Conservation (phyloP, 2,888 invertebrate genomes). For the Cylloceria caligata region DNA sequence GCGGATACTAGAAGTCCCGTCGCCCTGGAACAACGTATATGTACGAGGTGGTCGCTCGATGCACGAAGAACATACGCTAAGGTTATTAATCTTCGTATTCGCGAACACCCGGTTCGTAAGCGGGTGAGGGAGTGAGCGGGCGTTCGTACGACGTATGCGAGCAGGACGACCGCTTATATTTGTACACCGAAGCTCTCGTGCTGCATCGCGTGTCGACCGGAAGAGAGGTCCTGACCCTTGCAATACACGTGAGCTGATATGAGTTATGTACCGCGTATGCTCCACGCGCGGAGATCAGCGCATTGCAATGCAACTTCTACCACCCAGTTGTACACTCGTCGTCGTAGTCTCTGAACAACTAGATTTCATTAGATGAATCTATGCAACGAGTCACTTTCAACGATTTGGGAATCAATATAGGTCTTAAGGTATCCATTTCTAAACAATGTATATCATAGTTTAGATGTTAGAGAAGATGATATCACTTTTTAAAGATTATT, state of each 20-base stretch:
- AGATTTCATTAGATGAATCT: slow-evolving; percentile 42
- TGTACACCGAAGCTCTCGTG: slow-evolving; percentile 17
- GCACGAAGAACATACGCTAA: slow-evolving; percentile 60
- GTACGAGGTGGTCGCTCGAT: slow-evolving; percentile 56
- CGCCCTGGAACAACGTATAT: slow-evolving; percentile 15
- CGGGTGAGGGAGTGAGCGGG: slow-evolving; percentile 24
- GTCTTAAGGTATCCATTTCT: no score
- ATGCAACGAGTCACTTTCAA: background rate
- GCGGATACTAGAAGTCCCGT: slow-evolving; percentile 28
- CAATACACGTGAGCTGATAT: slow-evolving; percentile 58
- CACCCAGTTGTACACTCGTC: slow-evolving; percentile 10
- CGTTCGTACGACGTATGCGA: slow-evolving; percentile 29
- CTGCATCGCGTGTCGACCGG: slow-evolving; percentile 69
- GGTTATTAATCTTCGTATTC: slow-evolving; percentile 69
- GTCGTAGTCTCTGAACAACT: slow-evolving; percentile 55
- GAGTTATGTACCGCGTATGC: slow-evolving; percentile 57
- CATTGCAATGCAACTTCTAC: slow-evolving; percentile 9
- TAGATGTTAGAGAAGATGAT: no score
- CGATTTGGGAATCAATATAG: no score
- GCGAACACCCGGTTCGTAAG: slow-evolving; percentile 64
- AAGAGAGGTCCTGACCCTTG: slow-evolving; percentile 65
- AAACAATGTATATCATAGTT: no score
- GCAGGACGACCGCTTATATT: slow-evolving; percentile 48
- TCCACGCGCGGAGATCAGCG: slow-evolving; percentile 12
- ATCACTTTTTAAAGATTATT: no score